Percentiles rank a stretch among this genome's conserved stretches.
Conservation (phyloP, 2,797 vertebrate genomes). For the Smutsia gigantea region DNA sequence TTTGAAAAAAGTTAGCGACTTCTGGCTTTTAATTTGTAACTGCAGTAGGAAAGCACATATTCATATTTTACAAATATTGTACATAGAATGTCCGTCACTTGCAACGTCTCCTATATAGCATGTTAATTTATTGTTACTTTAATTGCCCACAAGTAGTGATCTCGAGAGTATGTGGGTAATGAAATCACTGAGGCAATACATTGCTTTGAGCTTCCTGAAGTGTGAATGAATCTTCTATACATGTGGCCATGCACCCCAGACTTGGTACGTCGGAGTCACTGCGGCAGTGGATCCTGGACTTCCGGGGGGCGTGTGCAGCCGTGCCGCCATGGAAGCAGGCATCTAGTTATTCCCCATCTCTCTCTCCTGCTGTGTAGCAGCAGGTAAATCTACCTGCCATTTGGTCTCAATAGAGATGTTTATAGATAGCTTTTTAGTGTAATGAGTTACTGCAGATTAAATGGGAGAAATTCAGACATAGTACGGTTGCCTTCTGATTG, state of each 20-base stretch:
- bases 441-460: conserved; percentile 16
- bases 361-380: not conserved
- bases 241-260: too few relatives aligned
- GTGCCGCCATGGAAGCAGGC: not conserved
- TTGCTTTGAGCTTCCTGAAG: conserved; percentile 10
- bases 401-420: not conserved
- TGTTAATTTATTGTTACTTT: not conserved
- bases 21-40: not conserved
- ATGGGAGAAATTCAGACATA: not conserved
- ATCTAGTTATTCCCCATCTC: not conserved
- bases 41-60: not conserved
- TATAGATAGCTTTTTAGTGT: not conserved
- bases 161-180: not conserved
- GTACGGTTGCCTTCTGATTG: conserved; percentile 1
- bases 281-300: not conserved
- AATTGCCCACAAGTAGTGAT: not conserved
- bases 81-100: not conserved
- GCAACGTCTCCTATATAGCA: not conserved
- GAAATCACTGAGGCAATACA: not conserved
- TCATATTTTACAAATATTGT: not conserved
- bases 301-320: not conserved
- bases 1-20: not conserved
- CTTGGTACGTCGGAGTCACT: not conserved
- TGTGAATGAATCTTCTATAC: not conserved
- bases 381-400: not conserved